Conservation (phyloP, 1,140 invertebrate species). For the Tribolium madens region DNA sequence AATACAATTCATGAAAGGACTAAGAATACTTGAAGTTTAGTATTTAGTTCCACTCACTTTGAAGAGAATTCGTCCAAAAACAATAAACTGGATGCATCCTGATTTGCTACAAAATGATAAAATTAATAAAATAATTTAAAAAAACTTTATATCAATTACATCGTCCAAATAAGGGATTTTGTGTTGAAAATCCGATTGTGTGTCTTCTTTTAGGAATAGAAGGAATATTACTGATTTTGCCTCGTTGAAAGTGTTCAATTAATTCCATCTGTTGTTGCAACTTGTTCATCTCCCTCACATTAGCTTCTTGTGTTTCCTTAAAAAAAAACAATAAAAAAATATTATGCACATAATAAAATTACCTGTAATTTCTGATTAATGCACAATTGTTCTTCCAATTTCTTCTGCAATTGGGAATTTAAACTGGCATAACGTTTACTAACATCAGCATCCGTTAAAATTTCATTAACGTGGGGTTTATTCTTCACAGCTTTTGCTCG, state of each 20-base stretch:
- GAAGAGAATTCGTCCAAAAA: background rate
- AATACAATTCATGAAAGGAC: too few species aligned
- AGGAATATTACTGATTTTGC: background rate
- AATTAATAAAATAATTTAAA: background rate
- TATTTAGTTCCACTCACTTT: background rate
- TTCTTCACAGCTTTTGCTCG: constrained; percentile 78
- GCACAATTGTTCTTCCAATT: constrained; percentile 7
- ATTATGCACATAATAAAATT: background rate
- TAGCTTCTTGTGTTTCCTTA: constrained; percentile 17
- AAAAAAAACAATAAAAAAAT: background rate
- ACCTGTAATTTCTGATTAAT: constrained; percentile 20
- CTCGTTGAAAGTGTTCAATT: constrained; percentile 48
- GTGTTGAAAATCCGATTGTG: constrained; percentile 3
- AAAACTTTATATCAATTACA: background rate
- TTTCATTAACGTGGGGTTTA: constrained; percentile 79
- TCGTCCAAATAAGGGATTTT: background rate
- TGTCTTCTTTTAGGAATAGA: constrained; percentile 5
- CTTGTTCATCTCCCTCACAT: background rate
- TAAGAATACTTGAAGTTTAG: too few species aligned
- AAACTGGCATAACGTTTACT: constrained; percentile 64
- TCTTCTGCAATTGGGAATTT: background rate
- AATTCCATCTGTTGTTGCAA: constrained; percentile 28
- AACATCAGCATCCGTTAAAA: constrained; percentile 74
- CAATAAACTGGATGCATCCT: background rate
- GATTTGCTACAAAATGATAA: background rate